These are phyloP conservation scores for Listronotus bonariensis DNA, from an alignment of 1,140 invertebrate species.

Conservation along the genomic window DNA sequence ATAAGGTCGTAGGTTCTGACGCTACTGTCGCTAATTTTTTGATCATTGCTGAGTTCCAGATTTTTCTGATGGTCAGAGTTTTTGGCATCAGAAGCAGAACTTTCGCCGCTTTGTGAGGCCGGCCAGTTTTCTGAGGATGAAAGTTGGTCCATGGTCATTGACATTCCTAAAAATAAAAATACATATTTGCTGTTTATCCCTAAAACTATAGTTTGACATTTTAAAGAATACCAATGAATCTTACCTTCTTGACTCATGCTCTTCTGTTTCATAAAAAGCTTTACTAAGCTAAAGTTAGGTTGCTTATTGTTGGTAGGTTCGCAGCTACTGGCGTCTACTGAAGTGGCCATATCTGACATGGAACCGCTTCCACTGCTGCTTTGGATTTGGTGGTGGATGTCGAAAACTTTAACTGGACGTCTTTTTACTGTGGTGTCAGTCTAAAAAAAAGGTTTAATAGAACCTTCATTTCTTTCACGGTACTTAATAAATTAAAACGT, in stretches of 20 bases:
- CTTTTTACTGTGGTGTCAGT: conserved; percentile 60
- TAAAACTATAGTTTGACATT: too few relatives aligned
- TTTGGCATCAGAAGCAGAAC: conserved; percentile 51
- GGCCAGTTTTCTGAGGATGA: conserved; percentile 62
- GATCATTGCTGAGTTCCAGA: conserved; percentile 35
- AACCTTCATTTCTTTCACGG: too few relatives aligned
- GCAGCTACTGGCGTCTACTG: conserved; percentile 54
- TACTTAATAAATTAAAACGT: too few relatives aligned
- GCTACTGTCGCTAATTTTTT: conserved; percentile 41
- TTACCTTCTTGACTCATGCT: conserved; percentile 76
- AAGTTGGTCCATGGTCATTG: conserved; percentile 66
- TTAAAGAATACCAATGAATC: background rate
- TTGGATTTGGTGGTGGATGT: conserved; percentile 63
- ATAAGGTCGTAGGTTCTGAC: conserved; percentile 54
- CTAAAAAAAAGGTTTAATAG: conserved; percentile 49
- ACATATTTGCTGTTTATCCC: too few relatives aligned
- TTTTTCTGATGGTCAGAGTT: conserved; percentile 32
- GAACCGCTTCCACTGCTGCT: conserved; percentile 54
- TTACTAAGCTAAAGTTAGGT: conserved; percentile 80
- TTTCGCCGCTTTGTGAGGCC: conserved; percentile 56
- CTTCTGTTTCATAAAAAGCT: conserved; percentile 88
- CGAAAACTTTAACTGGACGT: conserved; percentile 68
- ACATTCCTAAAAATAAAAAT: conserved; percentile 52
- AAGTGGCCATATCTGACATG: conserved; percentile 65
- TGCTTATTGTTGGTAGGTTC: conserved; percentile 59